These are phyloP conservation scores for Lycodopsis pacificus DNA, from an alignment of 2,797 vertebrate genomes.

Conservation along the genomic window DNA sequence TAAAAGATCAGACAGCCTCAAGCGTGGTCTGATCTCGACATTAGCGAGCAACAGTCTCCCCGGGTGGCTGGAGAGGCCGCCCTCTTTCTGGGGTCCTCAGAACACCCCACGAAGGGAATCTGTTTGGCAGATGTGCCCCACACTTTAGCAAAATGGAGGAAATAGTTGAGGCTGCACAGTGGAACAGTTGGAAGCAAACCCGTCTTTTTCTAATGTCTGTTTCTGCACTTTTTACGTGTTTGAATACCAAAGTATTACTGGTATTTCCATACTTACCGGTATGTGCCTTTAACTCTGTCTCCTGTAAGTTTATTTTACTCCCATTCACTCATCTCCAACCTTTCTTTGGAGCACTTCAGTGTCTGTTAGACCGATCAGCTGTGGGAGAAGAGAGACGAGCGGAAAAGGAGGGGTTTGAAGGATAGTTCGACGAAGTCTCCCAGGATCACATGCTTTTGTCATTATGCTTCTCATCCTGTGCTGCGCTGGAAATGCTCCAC, in stretches of 20 bases:
- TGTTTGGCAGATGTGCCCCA: constrained; percentile 74
- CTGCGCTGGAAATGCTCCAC: constrained; percentile 49
- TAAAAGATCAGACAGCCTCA: constrained; percentile 28
- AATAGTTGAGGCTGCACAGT: constrained; percentile 48
- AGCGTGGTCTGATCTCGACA: constrained; percentile 30
- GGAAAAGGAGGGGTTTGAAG: constrained; percentile 43
- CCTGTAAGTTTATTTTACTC: constrained; percentile 28
- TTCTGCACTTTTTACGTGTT: constrained; percentile 29
- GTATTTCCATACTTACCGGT: constrained; percentile 36
- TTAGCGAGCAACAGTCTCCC: constrained; percentile 20
- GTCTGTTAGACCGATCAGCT: constrained; percentile 72
- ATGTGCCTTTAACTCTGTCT: constrained; percentile 31
- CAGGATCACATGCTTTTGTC: constrained; percentile 77
- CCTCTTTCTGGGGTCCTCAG: constrained; percentile 47
- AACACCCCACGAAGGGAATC: constrained; percentile 58
- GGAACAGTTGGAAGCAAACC: constrained; percentile 40
- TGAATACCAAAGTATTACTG: constrained; percentile 31
- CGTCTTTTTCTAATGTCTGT: constrained; percentile 15
- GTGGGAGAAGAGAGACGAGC: constrained; percentile 26
- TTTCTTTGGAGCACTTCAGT: constrained; percentile 16
- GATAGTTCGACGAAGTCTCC: constrained; percentile 64
- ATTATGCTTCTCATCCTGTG: constrained; percentile 69
- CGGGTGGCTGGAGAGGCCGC: constrained; percentile 21
- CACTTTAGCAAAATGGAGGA: constrained; percentile 65
- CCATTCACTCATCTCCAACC: constrained; percentile 21